Evolutionary conservation across 2,113 vertebrate genomes (phyloP).

Genomic region (Pelobates fuscus): DNA sequence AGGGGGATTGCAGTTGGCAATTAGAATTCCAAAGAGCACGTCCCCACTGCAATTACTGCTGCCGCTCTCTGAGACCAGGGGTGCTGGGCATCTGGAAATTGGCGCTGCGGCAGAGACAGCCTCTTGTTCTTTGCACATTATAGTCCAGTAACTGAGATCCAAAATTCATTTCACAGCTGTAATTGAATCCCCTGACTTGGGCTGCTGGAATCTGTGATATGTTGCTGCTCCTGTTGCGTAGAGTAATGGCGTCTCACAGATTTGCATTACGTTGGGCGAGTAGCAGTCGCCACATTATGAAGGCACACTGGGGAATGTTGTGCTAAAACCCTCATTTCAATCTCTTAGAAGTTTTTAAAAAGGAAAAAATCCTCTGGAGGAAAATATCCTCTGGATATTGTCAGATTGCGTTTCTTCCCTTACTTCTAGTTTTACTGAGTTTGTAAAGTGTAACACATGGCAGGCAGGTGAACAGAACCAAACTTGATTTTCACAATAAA

Average conservation of each 20-base stretch:
- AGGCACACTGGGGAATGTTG: slow-evolving; percentile 17
- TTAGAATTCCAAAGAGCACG: slow-evolving; percentile 46
- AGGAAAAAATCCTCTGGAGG: slow-evolving; percentile 4
- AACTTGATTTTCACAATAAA: too few species aligned
- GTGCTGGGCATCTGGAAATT: slow-evolving; percentile 46
- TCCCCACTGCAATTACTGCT: slow-evolving; percentile 44
- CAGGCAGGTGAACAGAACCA: too few species aligned
- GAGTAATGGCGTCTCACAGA: slow-evolving; percentile 34
- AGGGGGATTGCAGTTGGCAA: slow-evolving; percentile 37
- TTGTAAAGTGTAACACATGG: too few species aligned
- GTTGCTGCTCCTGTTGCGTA: slow-evolving; percentile 38
- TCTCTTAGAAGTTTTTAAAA: slow-evolving; percentile 14
- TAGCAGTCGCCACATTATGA: slow-evolving; percentile 27
- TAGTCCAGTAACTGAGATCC: slow-evolving; percentile 40
- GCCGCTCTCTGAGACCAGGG: slow-evolving; percentile 36
- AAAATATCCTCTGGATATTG: background rate
- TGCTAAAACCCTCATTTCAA: slow-evolving; percentile 4
- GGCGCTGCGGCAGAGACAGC: slow-evolving; percentile 34
- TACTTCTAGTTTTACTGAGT: too few species aligned
- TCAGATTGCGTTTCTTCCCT: background rate
- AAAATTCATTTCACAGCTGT: slow-evolving; percentile 51
- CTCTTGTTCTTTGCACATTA: slow-evolving; percentile 28
- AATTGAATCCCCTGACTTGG: slow-evolving; percentile 47
- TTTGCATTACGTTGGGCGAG: slow-evolving; percentile 42
- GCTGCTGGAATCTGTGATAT: slow-evolving; percentile 44